These are phyloP conservation scores for Cheilosia vulpina DNA, from an alignment of 2,888 invertebrate genomes.

Conservation along the genomic window DNA sequence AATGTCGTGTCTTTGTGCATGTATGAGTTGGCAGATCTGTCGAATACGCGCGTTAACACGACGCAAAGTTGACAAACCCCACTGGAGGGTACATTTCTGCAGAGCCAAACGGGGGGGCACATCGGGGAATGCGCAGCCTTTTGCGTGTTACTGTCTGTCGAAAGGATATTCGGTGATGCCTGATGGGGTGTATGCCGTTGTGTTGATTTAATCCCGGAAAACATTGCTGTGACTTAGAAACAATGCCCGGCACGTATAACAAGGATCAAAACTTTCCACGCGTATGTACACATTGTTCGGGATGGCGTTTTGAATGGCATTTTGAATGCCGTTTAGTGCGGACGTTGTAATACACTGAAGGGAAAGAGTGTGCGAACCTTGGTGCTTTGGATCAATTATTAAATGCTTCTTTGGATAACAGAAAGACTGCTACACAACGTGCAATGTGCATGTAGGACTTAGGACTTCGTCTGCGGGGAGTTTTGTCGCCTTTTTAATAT, in stretches of 20 bases:
- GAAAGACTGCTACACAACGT: no score
- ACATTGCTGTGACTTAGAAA: slow-evolving; percentile 44
- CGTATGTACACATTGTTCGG: background rate
- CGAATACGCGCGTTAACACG: slow-evolving; percentile 50
- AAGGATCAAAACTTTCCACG: slow-evolving; percentile 34
- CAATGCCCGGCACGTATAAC: slow-evolving; percentile 23
- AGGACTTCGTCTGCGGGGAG: no score
- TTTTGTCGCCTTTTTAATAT: no score
- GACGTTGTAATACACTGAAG: slow-evolving; percentile 24
- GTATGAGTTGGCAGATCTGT: slow-evolving; percentile 61
- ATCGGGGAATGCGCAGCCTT: slow-evolving; percentile 15
- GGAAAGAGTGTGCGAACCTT: background rate
- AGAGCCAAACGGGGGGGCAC: slow-evolving; percentile 44
- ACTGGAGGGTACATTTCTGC: background rate
- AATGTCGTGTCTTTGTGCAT: slow-evolving; percentile 9
- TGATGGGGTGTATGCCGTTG: slow-evolving; percentile 11
- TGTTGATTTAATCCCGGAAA: slow-evolving; percentile 56
- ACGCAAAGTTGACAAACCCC: slow-evolving; percentile 56
- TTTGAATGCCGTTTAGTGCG: background rate
- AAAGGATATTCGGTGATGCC: background rate
- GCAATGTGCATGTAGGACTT: no score
- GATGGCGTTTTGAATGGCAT: background rate
- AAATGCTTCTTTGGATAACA: no score
- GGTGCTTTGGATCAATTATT: no score
- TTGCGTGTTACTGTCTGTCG: slow-evolving; percentile 31